Evolutionary conservation across 2,888 invertebrate species (phyloP).

Genomic region (Ophion slaviceki): DNA sequence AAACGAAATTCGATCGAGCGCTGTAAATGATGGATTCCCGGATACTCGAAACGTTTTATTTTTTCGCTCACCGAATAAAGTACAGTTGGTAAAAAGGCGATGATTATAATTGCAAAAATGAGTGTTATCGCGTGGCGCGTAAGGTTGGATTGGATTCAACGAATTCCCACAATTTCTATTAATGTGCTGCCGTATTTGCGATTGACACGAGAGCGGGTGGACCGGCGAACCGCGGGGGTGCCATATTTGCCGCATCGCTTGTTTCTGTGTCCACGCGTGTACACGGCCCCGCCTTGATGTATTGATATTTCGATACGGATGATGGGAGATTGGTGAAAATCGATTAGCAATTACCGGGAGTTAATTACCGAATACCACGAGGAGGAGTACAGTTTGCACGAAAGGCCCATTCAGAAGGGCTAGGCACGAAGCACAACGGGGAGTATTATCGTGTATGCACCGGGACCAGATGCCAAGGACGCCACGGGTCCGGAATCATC

Average conservation of each 20-base stretch:
- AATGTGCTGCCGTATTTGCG: not conserved
- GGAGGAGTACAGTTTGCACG: constrained; percentile 7
- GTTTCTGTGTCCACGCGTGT: constrained; percentile 9
- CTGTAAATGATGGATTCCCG: too few relatives aligned
- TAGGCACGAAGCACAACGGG: not conserved
- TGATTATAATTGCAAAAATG: too few relatives aligned
- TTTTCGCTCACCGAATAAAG: too few relatives aligned
- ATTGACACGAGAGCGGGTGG: not conserved
- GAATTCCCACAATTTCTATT: not conserved
- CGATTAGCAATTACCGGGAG: constrained; percentile 78
- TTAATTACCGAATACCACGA: constrained; percentile 73
- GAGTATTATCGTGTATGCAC: constrained; percentile 15
- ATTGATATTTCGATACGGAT: constrained; percentile 74
- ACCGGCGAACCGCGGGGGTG: not conserved
- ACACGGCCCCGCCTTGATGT: constrained; percentile 60
- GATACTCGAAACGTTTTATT: too few relatives aligned
- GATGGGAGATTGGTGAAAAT: constrained; percentile 75
- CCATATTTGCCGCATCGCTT: constrained; percentile 9
- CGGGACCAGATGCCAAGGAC: constrained; percentile 13
- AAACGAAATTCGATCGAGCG: too few relatives aligned
- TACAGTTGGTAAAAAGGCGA: too few relatives aligned
- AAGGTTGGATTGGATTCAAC: too few relatives aligned
- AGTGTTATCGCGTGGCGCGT: too few relatives aligned
- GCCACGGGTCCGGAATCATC: constrained; percentile 20
- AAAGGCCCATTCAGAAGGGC: constrained; percentile 37